A percentile compares a stretch with the other conserved stretches of the same genome.
These are phyloP conservation scores for Cephalopterus ornatus DNA, from an alignment of 2,113 vertebrate genomes.

Conservation along the genomic window DNA sequence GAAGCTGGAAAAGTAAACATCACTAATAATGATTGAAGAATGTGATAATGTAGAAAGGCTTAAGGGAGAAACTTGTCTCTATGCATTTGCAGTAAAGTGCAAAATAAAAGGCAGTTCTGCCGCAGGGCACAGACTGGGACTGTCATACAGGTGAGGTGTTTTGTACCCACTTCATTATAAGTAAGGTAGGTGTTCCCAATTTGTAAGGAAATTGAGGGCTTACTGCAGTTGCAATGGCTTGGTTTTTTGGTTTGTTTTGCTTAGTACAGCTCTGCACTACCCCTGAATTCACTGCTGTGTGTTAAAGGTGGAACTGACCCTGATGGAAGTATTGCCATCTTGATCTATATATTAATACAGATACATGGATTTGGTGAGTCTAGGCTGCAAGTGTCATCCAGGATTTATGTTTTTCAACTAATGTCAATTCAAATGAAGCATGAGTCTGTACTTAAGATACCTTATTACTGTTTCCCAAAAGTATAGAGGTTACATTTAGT, in stretches of 20 bases:
- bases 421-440: not conserved
- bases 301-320: not conserved
- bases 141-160: not conserved
- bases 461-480: not conserved
- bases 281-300: not conserved
- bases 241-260: not conserved
- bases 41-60: not conserved
- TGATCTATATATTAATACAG: not conserved
- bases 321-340: not conserved
- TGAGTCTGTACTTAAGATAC: not conserved
- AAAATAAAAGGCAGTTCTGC: not conserved
- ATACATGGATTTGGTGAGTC: not conserved
- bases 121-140: not conserved
- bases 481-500: conserved; percentile 29
- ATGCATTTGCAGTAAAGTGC: not conserved
- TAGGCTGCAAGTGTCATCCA: not conserved
- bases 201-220: not conserved
- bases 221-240: not conserved
- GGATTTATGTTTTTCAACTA: conserved; percentile 6
- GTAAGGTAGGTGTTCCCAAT: not conserved
- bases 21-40: not conserved
- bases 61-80: not conserved
- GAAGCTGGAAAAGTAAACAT: not conserved
- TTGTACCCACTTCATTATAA: not conserved
- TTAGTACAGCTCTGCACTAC: not conserved